Percentiles rank a stretch among this genome's conserved stretches.
phyloP scores from a whole-genome alignment of 2,113 vertebrate species.

The Lates calcarifer region DNA sequence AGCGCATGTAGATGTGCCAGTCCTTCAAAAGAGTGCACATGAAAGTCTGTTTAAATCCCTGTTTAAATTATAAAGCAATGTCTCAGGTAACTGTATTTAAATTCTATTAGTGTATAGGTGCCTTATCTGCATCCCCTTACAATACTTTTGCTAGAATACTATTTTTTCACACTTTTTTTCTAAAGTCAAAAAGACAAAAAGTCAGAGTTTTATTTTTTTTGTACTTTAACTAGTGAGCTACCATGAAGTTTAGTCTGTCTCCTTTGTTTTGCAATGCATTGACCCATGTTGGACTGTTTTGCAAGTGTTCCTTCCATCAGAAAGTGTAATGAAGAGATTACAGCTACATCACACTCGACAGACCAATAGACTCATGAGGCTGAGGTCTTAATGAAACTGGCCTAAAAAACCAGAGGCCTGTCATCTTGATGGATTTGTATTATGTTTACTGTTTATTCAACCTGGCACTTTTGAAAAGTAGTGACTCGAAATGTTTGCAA shows the following conservation, averaged over 20 bases:
- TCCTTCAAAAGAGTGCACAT: constrained; percentile 25
- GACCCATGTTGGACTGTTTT: constrained; percentile 1
- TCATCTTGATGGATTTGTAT: constrained; percentile 60
- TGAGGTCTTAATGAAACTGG: constrained; percentile 53
- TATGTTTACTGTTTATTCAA: constrained; percentile 52
- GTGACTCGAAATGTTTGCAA: constrained; percentile 21
- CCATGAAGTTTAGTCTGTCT: not conserved
- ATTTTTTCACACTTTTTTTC: not conserved
- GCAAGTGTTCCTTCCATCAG: not conserved
- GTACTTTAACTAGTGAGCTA: not conserved
- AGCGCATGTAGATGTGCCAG: not conserved
- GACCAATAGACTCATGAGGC: constrained; percentile 5
- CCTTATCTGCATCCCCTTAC: too few relatives aligned
- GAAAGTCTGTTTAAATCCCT: constrained; percentile 10
- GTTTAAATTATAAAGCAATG: not conserved
- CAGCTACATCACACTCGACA: not conserved
- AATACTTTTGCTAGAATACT: not conserved
- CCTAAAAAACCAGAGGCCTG: constrained; percentile 18
- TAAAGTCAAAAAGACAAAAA: not conserved
- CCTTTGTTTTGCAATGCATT: not conserved
- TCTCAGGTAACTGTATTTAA: not conserved
- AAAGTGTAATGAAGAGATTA: constrained; percentile 29
- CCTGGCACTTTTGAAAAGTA: constrained; percentile 43
- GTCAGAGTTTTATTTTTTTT: not conserved
- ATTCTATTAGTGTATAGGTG: too few relatives aligned